Conservation (phyloP, 1,140 invertebrate species). For the Glomeris maerens region DNA sequence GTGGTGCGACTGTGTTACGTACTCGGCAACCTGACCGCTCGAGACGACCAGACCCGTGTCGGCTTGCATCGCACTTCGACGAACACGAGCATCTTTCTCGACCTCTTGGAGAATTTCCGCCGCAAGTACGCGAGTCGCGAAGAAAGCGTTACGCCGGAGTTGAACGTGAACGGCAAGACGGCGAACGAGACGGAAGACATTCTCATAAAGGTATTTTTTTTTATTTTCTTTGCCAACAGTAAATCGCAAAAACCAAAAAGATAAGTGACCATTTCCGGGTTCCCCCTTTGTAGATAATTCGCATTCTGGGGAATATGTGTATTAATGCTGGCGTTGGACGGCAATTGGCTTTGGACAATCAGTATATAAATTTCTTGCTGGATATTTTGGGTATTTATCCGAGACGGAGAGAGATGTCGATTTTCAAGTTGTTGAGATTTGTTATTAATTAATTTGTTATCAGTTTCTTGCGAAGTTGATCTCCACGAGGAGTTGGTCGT, state of each 20-base stretch:
- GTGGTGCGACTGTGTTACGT: slow-evolving; percentile 57
- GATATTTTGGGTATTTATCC: slow-evolving; percentile 34
- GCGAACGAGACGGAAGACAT: not conserved
- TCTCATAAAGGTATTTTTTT: not conserved
- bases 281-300: slow-evolving; percentile 35
- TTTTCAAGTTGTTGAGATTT: slow-evolving; percentile 30
- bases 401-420: slow-evolving; percentile 16
- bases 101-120: slow-evolving; percentile 3
- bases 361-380: slow-evolving; percentile 30
- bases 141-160: not conserved
- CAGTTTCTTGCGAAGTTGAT: slow-evolving; percentile 22
- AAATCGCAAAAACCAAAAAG: not conserved
- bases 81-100: not conserved
- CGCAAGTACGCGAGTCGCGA: not conserved
- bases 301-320: slow-evolving; percentile 56
- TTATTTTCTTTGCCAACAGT: not conserved
- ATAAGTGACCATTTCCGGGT: too few relatives aligned
- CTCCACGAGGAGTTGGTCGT: slow-evolving; percentile 47
- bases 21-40: slow-evolving; percentile 60
- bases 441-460: slow-evolving; percentile 6
- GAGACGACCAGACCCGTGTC: slow-evolving; percentile 45
- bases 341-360: slow-evolving; percentile 35
- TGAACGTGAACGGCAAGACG: not conserved
- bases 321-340: slow-evolving; percentile 51
- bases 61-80: slow-evolving; percentile 20